Evolutionary conservation across 2,797 vertebrate genomes (phyloP).

Genomic region (Vultur gryphus): DNA sequence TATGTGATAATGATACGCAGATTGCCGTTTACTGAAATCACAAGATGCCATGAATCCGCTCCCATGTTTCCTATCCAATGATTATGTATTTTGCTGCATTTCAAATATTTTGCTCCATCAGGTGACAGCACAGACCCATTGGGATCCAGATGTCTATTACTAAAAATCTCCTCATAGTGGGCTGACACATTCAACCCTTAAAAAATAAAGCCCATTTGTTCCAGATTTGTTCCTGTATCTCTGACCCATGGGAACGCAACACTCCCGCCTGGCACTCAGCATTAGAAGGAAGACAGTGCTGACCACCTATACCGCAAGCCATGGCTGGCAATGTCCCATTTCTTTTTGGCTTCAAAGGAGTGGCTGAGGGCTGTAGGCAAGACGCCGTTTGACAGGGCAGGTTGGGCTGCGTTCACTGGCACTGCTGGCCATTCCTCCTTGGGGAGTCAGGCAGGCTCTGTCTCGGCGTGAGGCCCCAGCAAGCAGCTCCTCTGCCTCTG

Average conservation of each 20-base stretch:
- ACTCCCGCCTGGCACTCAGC: fast-evolving
- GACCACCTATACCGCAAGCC: neutral
- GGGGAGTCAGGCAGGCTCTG: neutral
- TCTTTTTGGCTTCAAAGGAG: neutral
- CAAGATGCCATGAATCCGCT: neutral
- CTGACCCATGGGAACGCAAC: fast-evolving
- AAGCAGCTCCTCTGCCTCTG: neutral
- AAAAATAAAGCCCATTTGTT: neutral
- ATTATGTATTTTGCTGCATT: neutral
- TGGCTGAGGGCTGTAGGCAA: neutral
- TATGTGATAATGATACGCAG: neutral
- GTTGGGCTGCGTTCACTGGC: fast-evolving
- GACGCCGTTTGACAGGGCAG: fast-evolving
- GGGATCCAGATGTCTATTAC: neutral
- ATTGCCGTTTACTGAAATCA: neutral
- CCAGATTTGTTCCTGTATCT: neutral
- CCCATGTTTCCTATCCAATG: neutral
- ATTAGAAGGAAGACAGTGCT: neutral
- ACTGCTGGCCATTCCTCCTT: fast-evolving
- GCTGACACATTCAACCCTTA: neutral
- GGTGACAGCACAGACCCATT: neutral
- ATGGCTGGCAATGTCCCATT: neutral
- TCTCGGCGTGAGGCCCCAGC: fast-evolving
- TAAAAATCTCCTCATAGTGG: neutral
- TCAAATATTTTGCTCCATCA: neutral